Conservation (phyloP, 2,888 invertebrate species). For the Drosophila cognata region DNA sequence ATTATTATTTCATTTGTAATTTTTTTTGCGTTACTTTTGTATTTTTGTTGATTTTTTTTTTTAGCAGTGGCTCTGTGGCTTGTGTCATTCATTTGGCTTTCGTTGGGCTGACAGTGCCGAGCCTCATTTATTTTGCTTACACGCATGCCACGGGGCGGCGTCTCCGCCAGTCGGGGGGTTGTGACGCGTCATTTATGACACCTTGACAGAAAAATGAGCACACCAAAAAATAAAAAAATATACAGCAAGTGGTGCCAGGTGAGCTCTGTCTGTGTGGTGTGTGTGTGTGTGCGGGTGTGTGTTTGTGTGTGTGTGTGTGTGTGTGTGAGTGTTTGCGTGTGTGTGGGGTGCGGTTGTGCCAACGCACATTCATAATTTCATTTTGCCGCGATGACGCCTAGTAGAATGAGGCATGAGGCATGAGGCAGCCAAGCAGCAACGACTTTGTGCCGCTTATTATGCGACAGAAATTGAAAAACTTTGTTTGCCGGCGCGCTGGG, state of each 20-base stretch:
- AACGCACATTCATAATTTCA: constrained; percentile 81
- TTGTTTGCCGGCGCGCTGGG: constrained; percentile 80
- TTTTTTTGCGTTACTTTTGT: constrained; percentile 17
- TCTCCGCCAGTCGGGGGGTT: constrained; percentile 12
- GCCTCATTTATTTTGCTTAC: constrained; percentile 81
- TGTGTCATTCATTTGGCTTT: constrained; percentile 81
- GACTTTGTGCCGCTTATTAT: constrained; percentile 75
- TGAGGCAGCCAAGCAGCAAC: constrained; percentile 17
- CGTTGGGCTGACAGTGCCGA: constrained; percentile 74
- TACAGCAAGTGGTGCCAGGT: constrained; percentile 66
- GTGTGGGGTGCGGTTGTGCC: constrained; percentile 78
- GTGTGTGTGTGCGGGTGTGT: constrained; percentile 18
- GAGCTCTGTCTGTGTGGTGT: constrained; percentile 36
- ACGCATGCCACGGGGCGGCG: constrained; percentile 58
- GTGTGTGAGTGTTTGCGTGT: constrained; percentile 6
- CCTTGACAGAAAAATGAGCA: constrained; percentile 81
- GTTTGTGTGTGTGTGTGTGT: constrained; percentile 42
- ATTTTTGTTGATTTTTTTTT: constrained; percentile 24
- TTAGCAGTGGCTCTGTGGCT: constrained; percentile 73
- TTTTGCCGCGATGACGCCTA: constrained; percentile 66
- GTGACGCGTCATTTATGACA: constrained; percentile 80
- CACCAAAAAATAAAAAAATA: constrained; percentile 33
- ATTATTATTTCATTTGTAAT: constrained; percentile 9
- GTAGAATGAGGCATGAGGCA: background rate
- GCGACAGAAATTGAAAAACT: constrained; percentile 82